These are phyloP conservation scores for Chloropsis hardwickii DNA, from an alignment of 2,113 vertebrate genomes.

Conservation along the genomic window DNA sequence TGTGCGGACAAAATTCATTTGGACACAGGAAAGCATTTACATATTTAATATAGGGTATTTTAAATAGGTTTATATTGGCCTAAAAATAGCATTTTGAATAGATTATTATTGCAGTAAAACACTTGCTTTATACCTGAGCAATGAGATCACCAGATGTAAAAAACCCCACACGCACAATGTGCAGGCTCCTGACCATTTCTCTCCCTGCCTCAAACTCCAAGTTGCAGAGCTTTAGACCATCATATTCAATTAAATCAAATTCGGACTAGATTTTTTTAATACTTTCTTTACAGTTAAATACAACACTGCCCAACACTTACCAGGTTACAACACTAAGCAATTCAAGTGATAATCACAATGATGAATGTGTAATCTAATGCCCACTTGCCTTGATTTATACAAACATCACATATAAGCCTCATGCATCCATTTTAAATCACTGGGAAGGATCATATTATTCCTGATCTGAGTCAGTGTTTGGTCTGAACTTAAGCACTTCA, in stretches of 20 bases:
- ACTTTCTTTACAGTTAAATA: not conserved
- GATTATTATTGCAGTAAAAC: not conserved
- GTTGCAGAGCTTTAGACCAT: not conserved
- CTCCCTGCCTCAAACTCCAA: not conserved
- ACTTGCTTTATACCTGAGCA: not conserved
- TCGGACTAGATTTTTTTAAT: not conserved
- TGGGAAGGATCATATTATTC: not conserved
- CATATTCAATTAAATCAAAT: not conserved
- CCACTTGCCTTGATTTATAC: not conserved
- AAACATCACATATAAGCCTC: not conserved
- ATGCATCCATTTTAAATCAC: not conserved
- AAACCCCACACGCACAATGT: fast-evolving
- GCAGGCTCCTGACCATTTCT: not conserved
- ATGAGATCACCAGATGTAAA: not conserved
- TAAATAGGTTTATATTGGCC: not conserved
- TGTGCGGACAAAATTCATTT: not conserved
- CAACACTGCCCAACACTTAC: not conserved
- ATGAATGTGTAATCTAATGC: not conserved
- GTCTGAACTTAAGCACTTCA: not conserved
- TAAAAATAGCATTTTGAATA: not conserved
- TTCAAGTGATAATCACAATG: not conserved
- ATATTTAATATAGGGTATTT: not conserved
- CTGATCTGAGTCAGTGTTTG: not conserved
- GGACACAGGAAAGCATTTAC: not conserved
- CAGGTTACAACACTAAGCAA: not conserved